Base-by-base conservation (phyloP, 2,888 invertebrate species). In the Hydraecia micacea region DNA sequence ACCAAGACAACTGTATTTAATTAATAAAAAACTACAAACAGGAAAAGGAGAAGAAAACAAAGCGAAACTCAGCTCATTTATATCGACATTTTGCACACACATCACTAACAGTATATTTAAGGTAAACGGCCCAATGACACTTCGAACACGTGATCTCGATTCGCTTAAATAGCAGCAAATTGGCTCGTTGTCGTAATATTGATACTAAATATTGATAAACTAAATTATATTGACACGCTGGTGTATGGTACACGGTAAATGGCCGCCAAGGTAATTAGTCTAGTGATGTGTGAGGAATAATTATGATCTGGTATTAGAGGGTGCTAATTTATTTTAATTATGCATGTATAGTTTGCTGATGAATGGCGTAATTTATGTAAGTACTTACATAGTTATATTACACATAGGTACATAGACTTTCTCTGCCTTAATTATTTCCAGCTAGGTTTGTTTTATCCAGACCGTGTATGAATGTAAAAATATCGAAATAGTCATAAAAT, bases 141-240 rank as follows among this genome's bases (percentile, higher is more conserved):
- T 68, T 52, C 75, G n/a, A 70, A 80, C 83, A 83, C 62, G 73
- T 89, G 86, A 82, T 89, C 86, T 77, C 82, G 82, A 79, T 84
- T 80, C 84, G 75, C 77, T 82, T 87, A 86, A 89, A 80, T 79
- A 73, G 63, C 86, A 79, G 81, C 86, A 89, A 88, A 89, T 88
- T 88, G 80, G 77, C 76, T 55, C 68, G 76, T 60, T 87, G 84
- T 88, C 78, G 86, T 80, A 87, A 87, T 84, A 86, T 89, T 87
- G 80, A 83, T 81, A 77, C 67, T 83, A 79, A 88, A 87, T 83
- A 85, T 83, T 80, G 86, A 86, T 89, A 87, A 86, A 82, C 84
- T 81, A 88, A 88, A 88, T 87, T 82, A 79, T 84, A 87, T 87
- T 85, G 89, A 87, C 87, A 87, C 63, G 66, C 46, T 72, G 39